Percentiles rank a stretch among this genome's conserved stretches.
Conservation (phyloP, 2,113 vertebrate genomes). For the Cercopithecus mona region DNA sequence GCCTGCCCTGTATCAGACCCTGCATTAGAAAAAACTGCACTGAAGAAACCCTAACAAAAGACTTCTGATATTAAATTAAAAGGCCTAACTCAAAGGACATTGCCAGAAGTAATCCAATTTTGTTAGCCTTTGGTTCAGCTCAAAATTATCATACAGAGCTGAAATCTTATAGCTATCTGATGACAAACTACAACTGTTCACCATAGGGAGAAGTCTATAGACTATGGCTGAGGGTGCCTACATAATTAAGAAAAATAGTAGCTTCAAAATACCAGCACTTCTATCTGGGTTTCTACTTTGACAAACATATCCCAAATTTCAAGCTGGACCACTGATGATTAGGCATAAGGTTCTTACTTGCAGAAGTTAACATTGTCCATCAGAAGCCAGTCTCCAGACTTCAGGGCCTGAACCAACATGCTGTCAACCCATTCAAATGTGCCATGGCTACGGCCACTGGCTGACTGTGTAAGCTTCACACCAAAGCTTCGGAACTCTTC, state of each 20-base stretch:
- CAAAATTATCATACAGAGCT: neutral
- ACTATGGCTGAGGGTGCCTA: neutral
- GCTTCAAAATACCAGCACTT: neutral
- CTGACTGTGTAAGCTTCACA: slow-evolving; percentile 88
- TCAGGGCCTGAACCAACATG: slow-evolving; percentile 94
- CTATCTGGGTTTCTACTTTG: slow-evolving; percentile 5
- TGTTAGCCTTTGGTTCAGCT: neutral
- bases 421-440: slow-evolving; percentile 98
- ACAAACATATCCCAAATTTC: neutral
- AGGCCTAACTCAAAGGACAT: neutral
- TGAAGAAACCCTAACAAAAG: neutral
- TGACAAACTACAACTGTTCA: neutral
- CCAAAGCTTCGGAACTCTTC: slow-evolving; percentile 93
- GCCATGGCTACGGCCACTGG: slow-evolving; percentile 88
- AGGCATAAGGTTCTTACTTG: slow-evolving; percentile 87
- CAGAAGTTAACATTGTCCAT: slow-evolving; percentile 99
- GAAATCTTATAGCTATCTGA: neutral
- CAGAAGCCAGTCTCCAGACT: slow-evolving; percentile 96
- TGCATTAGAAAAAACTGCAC: slow-evolving; percentile 24
- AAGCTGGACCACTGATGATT: neutral
- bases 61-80: neutral
- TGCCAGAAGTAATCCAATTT: neutral
- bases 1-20: neutral
- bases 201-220: neutral
- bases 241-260: slow-evolving; percentile 4